These are phyloP conservation scores for Deilephila porcellus DNA, from an alignment of 2,888 invertebrate species.

Conservation along the genomic window DNA sequence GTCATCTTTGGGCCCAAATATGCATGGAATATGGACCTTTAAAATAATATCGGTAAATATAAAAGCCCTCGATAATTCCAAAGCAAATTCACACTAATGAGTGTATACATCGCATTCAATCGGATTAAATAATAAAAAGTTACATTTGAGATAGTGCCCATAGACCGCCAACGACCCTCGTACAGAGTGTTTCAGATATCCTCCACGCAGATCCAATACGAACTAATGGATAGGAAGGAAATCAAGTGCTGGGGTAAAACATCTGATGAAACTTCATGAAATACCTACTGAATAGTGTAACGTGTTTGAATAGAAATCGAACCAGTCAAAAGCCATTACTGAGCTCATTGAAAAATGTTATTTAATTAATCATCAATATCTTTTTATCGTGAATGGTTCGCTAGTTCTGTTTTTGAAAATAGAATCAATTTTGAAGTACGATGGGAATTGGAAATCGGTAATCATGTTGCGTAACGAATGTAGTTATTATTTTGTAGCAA, in stretches of 20 bases:
- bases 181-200: not conserved
- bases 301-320: not conserved
- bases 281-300: not conserved
- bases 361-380: not conserved
- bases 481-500: too few relatives aligned
- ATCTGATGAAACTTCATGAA: not conserved
- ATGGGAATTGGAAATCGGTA: too few relatives aligned
- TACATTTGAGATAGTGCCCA: not conserved
- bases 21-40: too few relatives aligned
- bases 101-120: not conserved
- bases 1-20: too few relatives aligned
- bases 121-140: not conserved
- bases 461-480: too few relatives aligned
- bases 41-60: not conserved
- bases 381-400: not conserved
- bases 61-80: not conserved
- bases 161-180: not conserved
- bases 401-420: too few relatives aligned
- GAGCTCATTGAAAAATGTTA: not conserved
- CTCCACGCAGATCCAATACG: not conserved
- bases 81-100: not conserved
- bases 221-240: conserved; percentile 1
- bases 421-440: too few relatives aligned
- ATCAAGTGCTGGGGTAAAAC: not conserved
- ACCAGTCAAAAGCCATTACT: not conserved